These are phyloP conservation scores for Stenoptilia bipunctidactyla DNA, from an alignment of 2,888 invertebrate species.

Conservation along the genomic window DNA sequence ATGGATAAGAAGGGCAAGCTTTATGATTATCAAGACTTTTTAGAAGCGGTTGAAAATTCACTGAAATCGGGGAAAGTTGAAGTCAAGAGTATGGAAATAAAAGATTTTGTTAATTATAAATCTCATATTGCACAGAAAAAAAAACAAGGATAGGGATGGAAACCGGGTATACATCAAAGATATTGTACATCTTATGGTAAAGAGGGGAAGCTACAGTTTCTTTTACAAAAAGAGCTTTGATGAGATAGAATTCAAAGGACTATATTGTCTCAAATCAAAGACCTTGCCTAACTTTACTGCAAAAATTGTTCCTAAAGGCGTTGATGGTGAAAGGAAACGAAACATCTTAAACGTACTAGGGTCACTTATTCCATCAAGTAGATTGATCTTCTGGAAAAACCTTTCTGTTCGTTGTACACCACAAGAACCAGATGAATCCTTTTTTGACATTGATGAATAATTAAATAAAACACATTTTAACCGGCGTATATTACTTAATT, in stretches of 20 bases:
- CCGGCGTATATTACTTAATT: too few relatives aligned
- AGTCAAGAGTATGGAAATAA: constrained; percentile 11
- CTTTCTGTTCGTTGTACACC: constrained; percentile 11
- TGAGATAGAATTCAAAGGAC: constrained; percentile 10
- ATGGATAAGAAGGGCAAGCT: constrained; percentile 10
- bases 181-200: constrained; percentile 10
- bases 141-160: constrained; percentile 9
- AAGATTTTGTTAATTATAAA: constrained; percentile 13
- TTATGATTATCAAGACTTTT: constrained; percentile 7
- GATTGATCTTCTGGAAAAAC: constrained; percentile 11
- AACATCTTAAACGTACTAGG: constrained; percentile 12
- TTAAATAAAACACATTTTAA: constrained; percentile 4
- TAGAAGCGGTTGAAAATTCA: constrained; percentile 9
- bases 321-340: constrained; percentile 7
- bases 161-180: constrained; percentile 11
- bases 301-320: constrained; percentile 11
- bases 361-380: constrained; percentile 13
- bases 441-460: constrained; percentile 10
- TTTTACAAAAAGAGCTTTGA: constrained; percentile 11
- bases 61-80: constrained; percentile 12
- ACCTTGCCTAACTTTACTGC: constrained; percentile 10
- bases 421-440: constrained; percentile 10
- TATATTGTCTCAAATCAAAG: constrained; percentile 11
- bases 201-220: too few relatives aligned
- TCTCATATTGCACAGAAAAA: constrained; percentile 8